phyloP scores from a whole-genome alignment of 1,140 invertebrate species.

The Coenobita brevimanus region DNA sequence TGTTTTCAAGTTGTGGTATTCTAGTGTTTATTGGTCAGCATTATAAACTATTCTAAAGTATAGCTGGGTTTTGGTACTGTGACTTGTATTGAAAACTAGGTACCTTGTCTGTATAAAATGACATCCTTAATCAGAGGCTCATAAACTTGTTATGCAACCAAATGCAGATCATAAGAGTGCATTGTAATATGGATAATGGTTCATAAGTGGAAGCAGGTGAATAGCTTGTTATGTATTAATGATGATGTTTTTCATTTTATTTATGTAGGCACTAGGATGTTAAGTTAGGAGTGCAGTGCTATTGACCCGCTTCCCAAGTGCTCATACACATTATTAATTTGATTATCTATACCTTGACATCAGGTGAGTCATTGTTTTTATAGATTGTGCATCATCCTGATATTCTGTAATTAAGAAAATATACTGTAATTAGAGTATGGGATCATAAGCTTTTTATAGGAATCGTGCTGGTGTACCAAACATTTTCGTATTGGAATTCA shows the following conservation, averaged over 20 bases:
- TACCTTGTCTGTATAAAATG: no score
- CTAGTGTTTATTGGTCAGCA: no score
- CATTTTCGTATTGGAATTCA: slow-evolving; percentile 12
- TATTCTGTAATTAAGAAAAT: slow-evolving; percentile 50
- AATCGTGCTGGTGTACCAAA: slow-evolving; percentile 38
- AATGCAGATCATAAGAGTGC: slow-evolving; percentile 6
- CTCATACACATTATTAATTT: slow-evolving; percentile 46
- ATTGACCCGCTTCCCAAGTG: slow-evolving; percentile 51
- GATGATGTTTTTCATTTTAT: slow-evolving; percentile 46
- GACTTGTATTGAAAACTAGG: background rate
- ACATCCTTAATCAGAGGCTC: no score
- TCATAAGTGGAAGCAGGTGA: slow-evolving; percentile 47
- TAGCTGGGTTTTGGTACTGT: no score
- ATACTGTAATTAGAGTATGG: slow-evolving; percentile 25
- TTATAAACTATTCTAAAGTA: no score
- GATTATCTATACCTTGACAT: slow-evolving; percentile 21
- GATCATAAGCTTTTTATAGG: slow-evolving; percentile 50
- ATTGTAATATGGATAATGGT: slow-evolving; percentile 26
- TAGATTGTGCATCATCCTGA: slow-evolving; percentile 36
- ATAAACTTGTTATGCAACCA: slow-evolving; percentile 2
- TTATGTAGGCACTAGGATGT: slow-evolving; percentile 52
- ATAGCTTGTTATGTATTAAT: slow-evolving; percentile 34
- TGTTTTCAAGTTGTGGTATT: no score
- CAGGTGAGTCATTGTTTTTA: slow-evolving; percentile 43
- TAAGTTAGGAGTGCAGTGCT: slow-evolving; percentile 46